Evolutionary conservation across 2,797 vertebrate species (phyloP), one percentile per base, ranked within the genome.

Genomic region (Fistularia tabacaria): DNA sequence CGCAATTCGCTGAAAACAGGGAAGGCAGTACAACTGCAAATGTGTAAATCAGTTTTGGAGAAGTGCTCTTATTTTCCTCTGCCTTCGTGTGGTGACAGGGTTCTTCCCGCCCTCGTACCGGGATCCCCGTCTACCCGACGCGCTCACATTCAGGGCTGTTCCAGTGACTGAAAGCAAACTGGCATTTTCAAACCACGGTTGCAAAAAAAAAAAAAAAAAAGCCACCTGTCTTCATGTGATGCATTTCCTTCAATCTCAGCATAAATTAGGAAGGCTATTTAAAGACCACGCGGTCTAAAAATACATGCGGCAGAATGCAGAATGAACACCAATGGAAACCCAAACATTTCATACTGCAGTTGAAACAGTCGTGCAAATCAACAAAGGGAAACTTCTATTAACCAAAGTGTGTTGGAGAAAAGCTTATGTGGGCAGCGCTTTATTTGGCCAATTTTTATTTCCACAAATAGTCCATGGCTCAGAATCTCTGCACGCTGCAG

Each of bases 361-460:
- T 56, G 43, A 57, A 55, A 57, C 8, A 5, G 14, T 39, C 38
- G 37, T n/a, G 13, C 14, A 13, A 10, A 51, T 14, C 13, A 14
- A 51, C 12, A 45, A 64, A 66, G 57, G 68, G 59, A 54, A 62
- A 64, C 71, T 73, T 46, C 69, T 56, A 60, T 68, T 65, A 14
- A 14, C 8, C 46, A 43, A 69, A 64, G 42, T 40, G 46, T 65
- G 38, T 45, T 59, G 38, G 36, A 71, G 53, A 62, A 49, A 58
- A 43, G 51, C 60, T 57, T 36, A 61, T 66, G 72, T 66, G 53
- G 55, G 71, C 50, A 55, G 66, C 8, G 61, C 46, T 51, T 53
- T 63, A 50, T 62, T 68, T 59, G 52, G 67, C 57, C 66, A 73
- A 54, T 70, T 68, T 76, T 51, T 40, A 42, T 55, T 74, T 54